Conservation (phyloP, 2,797 vertebrate genomes). For the Lutra lutra region DNA sequence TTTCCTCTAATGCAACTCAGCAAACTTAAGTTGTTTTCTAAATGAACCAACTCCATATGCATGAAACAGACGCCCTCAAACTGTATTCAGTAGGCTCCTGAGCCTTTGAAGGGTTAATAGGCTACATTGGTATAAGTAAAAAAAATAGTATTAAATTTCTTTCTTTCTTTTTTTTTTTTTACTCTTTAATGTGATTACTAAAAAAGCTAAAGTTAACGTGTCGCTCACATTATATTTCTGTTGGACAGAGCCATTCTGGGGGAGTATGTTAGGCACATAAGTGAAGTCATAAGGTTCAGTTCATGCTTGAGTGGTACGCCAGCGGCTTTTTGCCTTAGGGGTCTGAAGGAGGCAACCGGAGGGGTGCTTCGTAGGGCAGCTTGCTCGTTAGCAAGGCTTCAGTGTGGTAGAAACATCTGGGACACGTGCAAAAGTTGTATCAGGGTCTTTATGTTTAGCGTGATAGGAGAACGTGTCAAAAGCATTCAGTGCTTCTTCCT, state of each 20-base stretch:
- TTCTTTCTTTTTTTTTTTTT: neutral
- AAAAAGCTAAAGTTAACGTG: neutral
- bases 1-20: neutral
- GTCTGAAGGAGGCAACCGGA: neutral
- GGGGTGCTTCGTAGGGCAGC: neutral
- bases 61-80: neutral
- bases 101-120: neutral
- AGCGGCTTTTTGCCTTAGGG: neutral
- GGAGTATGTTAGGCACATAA: rapidly evolving
- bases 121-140: neutral
- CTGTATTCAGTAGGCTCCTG: neutral
- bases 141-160: neutral
- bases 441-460: neutral
- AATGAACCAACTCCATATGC: neutral
- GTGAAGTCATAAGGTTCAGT: neutral
- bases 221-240: neutral
- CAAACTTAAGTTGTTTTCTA: neutral
- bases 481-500: neutral
- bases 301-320: neutral
- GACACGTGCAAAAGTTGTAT: neutral
- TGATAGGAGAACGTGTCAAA: neutral
- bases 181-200: neutral
- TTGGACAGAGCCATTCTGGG: neutral
- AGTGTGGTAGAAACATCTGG: neutral
- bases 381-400: neutral